Percentiles rank a stretch among this genome's conserved stretches.
Conservation (phyloP, 92 coral and sea anemone species). For the Umimayanthus kanabou region DNA sequence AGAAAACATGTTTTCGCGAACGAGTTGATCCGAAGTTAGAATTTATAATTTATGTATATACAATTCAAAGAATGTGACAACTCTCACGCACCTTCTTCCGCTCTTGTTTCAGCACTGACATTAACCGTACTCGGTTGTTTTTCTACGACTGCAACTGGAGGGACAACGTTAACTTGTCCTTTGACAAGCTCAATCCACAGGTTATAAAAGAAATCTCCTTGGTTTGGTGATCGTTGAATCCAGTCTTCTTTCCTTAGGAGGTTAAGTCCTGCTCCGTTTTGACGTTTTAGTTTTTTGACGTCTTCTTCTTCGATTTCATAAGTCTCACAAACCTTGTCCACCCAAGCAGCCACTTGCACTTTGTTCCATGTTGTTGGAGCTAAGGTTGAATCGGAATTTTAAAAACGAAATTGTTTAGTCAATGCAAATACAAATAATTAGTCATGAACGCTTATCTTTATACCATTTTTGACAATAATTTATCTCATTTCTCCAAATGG, state of each 20-base stretch:
- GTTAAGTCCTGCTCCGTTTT: constrained; percentile 67
- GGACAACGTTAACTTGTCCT: not conserved
- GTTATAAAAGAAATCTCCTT: constrained; percentile 67
- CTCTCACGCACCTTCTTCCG: not conserved
- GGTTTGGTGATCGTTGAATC: constrained; percentile 66
- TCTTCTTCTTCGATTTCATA: constrained; percentile 60
- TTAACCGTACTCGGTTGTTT: not conserved
- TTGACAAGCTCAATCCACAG: constrained; percentile 53
- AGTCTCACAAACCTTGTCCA: constrained; percentile 43
- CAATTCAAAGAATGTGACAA: not conserved
- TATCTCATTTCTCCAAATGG: too few relatives aligned
- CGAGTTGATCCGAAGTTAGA: too few relatives aligned
- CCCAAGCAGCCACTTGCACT: constrained; percentile 58
- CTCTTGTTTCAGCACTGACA: not conserved
- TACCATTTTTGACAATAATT: not conserved
- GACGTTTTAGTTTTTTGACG: constrained; percentile 50
- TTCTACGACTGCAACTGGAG: not conserved
- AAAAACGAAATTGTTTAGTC: not conserved
- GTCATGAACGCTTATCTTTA: not conserved
- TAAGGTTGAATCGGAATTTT: not conserved
- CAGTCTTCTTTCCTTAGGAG: constrained; percentile 59
- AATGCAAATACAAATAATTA: not conserved
- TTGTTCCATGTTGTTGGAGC: constrained; percentile 67
- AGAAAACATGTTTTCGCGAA: too few relatives aligned
- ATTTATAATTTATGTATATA: too few relatives aligned